phyloP scores from a whole-genome alignment of 2,113 vertebrate species.

The Hiodon tergisus region DNA sequence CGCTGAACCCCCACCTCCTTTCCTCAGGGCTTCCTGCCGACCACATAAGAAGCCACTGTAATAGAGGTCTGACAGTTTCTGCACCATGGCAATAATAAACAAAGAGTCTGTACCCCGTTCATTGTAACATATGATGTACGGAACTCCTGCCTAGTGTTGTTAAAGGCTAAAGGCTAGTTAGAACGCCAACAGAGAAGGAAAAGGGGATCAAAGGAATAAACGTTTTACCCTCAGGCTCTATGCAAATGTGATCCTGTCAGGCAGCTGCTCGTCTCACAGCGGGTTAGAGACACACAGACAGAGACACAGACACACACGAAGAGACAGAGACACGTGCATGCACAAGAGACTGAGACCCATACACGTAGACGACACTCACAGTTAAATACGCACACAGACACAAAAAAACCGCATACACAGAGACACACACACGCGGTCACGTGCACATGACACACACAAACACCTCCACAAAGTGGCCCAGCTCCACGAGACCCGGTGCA shows the following conservation, averaged over 20 bases:
- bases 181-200: not conserved
- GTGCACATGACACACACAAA: not conserved
- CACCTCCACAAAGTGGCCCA: not conserved
- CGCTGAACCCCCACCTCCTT: too few species aligned
- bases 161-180: constrained; percentile 2
- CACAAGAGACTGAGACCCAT: not conserved
- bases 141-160: constrained; percentile 7
- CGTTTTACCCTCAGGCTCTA: constrained; percentile 1
- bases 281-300: constrained; percentile 1
- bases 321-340: constrained; percentile 10
- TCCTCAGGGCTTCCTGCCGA: not conserved
- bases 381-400: constrained; percentile 2
- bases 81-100: constrained; percentile 6
- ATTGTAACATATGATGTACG: not conserved
- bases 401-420: not conserved
- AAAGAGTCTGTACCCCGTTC: constrained; percentile 10
- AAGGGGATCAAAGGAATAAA: constrained; percentile 7
- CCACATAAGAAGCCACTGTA: not conserved
- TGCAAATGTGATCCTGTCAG: constrained; percentile 1
- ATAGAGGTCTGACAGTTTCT: constrained; percentile 15
- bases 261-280: constrained; percentile 11
- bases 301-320: constrained; percentile 21
- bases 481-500: not conserved
- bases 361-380: constrained; percentile 11
- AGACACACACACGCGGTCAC: not conserved